Evolutionary conservation across 2,888 invertebrate genomes (phyloP).

Genomic region (Sympetrum striolatum): DNA sequence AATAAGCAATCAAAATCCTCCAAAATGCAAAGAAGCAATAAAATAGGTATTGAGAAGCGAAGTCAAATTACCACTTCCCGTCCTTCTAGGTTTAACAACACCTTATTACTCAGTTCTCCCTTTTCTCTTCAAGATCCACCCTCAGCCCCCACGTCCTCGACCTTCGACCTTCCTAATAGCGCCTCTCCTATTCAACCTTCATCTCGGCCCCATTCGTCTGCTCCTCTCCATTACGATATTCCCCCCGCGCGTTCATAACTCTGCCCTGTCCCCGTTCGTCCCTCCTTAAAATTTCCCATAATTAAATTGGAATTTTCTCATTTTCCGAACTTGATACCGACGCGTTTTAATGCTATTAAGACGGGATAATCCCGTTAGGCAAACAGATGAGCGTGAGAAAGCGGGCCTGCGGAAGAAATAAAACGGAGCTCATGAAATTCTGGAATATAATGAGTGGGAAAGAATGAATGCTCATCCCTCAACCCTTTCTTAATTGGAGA

Average conservation of each 20-base stretch:
- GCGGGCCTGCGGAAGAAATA: background rate
- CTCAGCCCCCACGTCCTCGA: background rate
- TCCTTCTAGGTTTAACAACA: too few relatives aligned
- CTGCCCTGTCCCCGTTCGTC: background rate
- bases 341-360: slow-evolving; percentile 32
- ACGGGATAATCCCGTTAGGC: slow-evolving; percentile 33
- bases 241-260: background rate
- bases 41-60: too few relatives aligned
- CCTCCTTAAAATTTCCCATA: slow-evolving; percentile 11
- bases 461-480: background rate
- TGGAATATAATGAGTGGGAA: background rate
- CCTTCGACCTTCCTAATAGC: background rate
- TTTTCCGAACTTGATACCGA: slow-evolving; percentile 35
- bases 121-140: background rate
- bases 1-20: too few relatives aligned
- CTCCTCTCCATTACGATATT: background rate
- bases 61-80: too few relatives aligned
- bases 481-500: background rate
- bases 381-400: slow-evolving; percentile 33
- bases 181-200: too few relatives aligned
- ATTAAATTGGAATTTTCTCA: slow-evolving; percentile 44
- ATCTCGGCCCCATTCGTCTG: background rate
- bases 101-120: background rate
- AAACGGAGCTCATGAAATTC: background rate
- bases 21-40: too few relatives aligned